Percentiles rank a stretch among this genome's conserved stretches.
These are phyloP conservation scores for Aphidius gifuensis DNA, from an alignment of 1,140 invertebrate species.

Conservation along the genomic window DNA sequence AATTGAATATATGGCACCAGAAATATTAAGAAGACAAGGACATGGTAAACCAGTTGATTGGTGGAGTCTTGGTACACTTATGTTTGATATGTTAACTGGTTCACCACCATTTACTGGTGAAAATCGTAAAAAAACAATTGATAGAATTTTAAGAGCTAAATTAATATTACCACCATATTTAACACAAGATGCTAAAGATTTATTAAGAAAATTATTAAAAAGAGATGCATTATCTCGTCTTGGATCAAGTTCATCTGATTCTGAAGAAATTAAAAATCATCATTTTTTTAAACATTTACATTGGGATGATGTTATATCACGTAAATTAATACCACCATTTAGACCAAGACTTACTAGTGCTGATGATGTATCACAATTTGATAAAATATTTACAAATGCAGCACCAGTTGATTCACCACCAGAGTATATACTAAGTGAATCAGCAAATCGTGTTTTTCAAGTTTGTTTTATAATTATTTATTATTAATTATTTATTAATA, in stretches of 20 bases:
- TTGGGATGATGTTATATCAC: slow-evolving; percentile 86
- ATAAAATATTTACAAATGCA: slow-evolving; percentile 95
- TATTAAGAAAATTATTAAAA: slow-evolving; percentile 83
- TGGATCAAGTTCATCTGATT: slow-evolving; percentile 79
- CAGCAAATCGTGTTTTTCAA: slow-evolving; percentile 91
- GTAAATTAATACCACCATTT: slow-evolving; percentile 86
- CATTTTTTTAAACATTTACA: slow-evolving; percentile 90
- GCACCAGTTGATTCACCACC: slow-evolving; percentile 98
- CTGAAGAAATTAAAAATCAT: slow-evolving; percentile 83
- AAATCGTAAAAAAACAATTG: slow-evolving; percentile 96
- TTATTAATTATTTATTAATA: slow-evolving; percentile 6
- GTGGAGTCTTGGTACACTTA: slow-evolving; percentile 97
- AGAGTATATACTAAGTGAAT: slow-evolving; percentile 91
- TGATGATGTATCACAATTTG: slow-evolving; percentile 98
- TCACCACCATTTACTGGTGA: slow-evolving; percentile 94
- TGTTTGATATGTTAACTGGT: slow-evolving; percentile 98
- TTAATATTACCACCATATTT: slow-evolving; percentile 90
- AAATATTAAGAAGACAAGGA: slow-evolving; percentile 91
- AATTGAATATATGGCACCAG: slow-evolving; percentile 99
- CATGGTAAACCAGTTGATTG: slow-evolving; percentile 99
- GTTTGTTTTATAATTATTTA: slow-evolving; percentile 54
- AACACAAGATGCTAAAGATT: slow-evolving; percentile 89
- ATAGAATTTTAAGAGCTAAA: slow-evolving; percentile 96
- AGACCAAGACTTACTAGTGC: slow-evolving; percentile 83
- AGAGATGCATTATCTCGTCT: slow-evolving; percentile 69